Conservation (phyloP, 2,888 invertebrate genomes). For the Eubasilissa splendida region DNA sequence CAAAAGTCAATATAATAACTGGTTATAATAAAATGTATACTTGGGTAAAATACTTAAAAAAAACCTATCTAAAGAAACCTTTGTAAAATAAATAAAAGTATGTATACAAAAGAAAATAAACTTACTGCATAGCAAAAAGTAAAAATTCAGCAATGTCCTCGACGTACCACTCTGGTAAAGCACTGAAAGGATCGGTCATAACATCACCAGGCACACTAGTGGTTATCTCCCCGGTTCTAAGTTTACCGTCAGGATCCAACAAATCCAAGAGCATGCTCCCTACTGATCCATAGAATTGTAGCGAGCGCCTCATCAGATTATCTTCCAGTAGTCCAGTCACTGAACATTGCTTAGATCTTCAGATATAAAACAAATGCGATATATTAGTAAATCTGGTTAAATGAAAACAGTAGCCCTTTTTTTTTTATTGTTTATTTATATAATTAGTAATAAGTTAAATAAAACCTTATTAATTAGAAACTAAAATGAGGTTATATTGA, state of each 20-base stretch:
- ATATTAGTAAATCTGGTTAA: not conserved
- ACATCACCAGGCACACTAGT: constrained; percentile 70
- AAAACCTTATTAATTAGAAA: too few relatives aligned
- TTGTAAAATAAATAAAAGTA: too few relatives aligned
- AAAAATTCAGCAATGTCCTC: constrained; percentile 98
- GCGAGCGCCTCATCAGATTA: constrained; percentile 83
- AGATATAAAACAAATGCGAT: constrained; percentile 60
- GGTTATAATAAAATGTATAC: too few relatives aligned
- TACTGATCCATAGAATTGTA: constrained; percentile 91
- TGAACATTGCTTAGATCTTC: constrained; percentile 90
- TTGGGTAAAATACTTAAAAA: too few relatives aligned
- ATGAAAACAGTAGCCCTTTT: too few relatives aligned
- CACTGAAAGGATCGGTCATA: constrained; percentile 84
- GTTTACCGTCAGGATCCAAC: constrained; percentile 67
- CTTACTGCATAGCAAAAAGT: constrained; percentile 93
- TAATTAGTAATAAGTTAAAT: too few relatives aligned
- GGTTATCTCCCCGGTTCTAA: constrained; percentile 60
- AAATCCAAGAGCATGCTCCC: constrained; percentile 83
- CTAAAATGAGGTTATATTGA: too few relatives aligned
- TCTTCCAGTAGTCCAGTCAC: constrained; percentile 92
- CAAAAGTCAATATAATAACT: too few relatives aligned
- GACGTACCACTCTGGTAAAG: constrained; percentile 97
- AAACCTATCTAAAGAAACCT: too few relatives aligned
- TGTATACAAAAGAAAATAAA: constrained; percentile 60
- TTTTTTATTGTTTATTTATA: too few relatives aligned